Base-by-base conservation (phyloP, 2,888 invertebrate genomes). In the Octodonta nipae region DNA sequence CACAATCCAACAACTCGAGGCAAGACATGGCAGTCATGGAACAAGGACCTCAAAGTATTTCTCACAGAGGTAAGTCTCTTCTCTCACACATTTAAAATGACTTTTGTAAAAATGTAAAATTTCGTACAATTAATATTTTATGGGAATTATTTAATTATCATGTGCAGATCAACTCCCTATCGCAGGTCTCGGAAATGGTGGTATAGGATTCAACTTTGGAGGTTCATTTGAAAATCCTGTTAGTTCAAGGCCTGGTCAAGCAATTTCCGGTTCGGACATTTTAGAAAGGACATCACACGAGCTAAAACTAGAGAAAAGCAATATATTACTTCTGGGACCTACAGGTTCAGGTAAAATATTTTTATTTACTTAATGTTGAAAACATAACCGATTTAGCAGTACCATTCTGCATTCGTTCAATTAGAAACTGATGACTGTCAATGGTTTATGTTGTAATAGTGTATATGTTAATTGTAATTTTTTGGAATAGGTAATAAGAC, bases 271-370 rank as follows among this genome's bases (percentile, higher is more conserved):
- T 32, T 84, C 86, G 1, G 87, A 89, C 47, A 73, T 89, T 36
- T 64, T 91, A 14, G 89, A 91, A 47, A 69, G 80, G 28, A 77
- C 79, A 39, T 73, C 77, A 31, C 82, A 85, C 59, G 87, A 87
- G 49, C 66, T 92, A 26, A 73, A 83, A 45, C 65, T 96, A 37
- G 96, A 96, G 58, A 96, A 96, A 66, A 84, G 91, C 58, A 98
- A 98, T 59, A 93, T 98, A 32, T 70, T 98, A 13, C 73, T 98
- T 54, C 66, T 96, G 30, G 96, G 98, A 5, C 96, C 96, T 11
- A 96, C 96, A 1, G 96, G 96, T 32, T 89, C 89, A 51, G 96
- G 92, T 64, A 69, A 77, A 5, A 5, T 5, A 17, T 17, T 17
- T n/a, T n/a, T n/a, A n/a, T n/a, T n/a, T n/a, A n/a, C n/a, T n/a